Evolutionary conservation across 2,113 vertebrate genomes (phyloP).

Genomic region (Stercorarius parasiticus): DNA sequence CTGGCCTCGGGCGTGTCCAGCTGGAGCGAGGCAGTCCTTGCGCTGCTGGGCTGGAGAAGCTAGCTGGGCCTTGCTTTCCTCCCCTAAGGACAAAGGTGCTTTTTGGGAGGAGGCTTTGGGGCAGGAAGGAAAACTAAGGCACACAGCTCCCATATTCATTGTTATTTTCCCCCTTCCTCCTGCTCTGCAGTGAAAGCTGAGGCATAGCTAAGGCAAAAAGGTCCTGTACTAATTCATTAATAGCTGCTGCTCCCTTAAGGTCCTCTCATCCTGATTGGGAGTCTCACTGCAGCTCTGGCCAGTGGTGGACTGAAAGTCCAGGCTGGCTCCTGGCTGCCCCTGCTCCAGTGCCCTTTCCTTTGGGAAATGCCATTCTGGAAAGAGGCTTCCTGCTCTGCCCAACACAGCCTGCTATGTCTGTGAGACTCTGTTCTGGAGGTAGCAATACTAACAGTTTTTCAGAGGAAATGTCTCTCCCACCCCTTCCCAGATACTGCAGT

Average conservation of each 20-base stretch:
- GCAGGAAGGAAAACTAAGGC: not conserved
- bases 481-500: not conserved
- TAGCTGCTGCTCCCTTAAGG: not conserved
- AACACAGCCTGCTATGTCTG: not conserved
- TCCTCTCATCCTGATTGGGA: not conserved
- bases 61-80: not conserved
- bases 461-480: not conserved
- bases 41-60: not conserved
- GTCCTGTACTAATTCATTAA: not conserved
- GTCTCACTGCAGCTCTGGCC: not conserved
- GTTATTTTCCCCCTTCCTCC: not conserved
- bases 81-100: not conserved
- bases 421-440: not conserved
- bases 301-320: not conserved
- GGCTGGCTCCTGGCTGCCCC: not conserved
- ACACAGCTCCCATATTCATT: fast-evolving
- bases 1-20: not conserved
- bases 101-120: not conserved
- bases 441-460: not conserved
- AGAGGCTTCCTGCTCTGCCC: not conserved
- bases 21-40: not conserved
- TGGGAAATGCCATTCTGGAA: not conserved
- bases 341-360: not conserved
- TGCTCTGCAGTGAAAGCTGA: not conserved
- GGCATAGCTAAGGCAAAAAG: not conserved